These are phyloP conservation scores for Tillus elongatus DNA, from an alignment of 2,888 invertebrate genomes.

Conservation along the genomic window DNA sequence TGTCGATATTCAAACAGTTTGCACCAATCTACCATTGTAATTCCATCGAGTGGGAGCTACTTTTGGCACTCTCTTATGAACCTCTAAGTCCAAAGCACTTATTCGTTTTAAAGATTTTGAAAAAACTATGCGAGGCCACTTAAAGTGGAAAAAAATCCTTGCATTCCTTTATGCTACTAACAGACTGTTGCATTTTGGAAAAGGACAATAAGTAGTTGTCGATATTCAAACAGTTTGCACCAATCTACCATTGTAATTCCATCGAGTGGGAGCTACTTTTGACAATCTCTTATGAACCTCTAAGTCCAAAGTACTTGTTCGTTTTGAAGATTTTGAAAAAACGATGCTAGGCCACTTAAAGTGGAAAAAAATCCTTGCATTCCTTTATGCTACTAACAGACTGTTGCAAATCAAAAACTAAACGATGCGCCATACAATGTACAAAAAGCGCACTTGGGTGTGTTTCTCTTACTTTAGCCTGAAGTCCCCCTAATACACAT, in stretches of 20 bases:
- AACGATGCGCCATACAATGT: slow-evolving; percentile 13
- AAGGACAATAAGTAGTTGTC: slow-evolving; percentile 9
- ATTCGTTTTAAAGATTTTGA: slow-evolving; percentile 21
- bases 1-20: slow-evolving; percentile 11
- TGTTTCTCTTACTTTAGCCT: slow-evolving; percentile 22
- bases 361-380: slow-evolving; percentile 25
- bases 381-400: slow-evolving; percentile 21
- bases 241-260: no score
- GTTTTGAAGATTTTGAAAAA: slow-evolving; percentile 24
- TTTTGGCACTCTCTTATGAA: slow-evolving; percentile 13
- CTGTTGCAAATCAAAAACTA: slow-evolving; percentile 19
- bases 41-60: no score
- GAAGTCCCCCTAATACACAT: slow-evolving; percentile 24
- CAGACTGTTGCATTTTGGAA: slow-evolving; percentile 17
- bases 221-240: no score
- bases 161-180: slow-evolving; percentile 21
- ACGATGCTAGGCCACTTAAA: slow-evolving; percentile 21
- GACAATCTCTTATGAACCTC: slow-evolving; percentile 13
- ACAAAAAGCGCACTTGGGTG: slow-evolving; percentile 19
- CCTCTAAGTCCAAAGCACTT: slow-evolving; percentile 10
- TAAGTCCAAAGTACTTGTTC: slow-evolving; percentile 12
- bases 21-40: no score
- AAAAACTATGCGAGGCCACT: slow-evolving; percentile 23
- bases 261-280: slow-evolving; percentile 11
- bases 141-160: slow-evolving; percentile 24